These are phyloP conservation scores for Tachycineta bicolor DNA, from an alignment of 2,113 vertebrate genomes.

Conservation along the genomic window DNA sequence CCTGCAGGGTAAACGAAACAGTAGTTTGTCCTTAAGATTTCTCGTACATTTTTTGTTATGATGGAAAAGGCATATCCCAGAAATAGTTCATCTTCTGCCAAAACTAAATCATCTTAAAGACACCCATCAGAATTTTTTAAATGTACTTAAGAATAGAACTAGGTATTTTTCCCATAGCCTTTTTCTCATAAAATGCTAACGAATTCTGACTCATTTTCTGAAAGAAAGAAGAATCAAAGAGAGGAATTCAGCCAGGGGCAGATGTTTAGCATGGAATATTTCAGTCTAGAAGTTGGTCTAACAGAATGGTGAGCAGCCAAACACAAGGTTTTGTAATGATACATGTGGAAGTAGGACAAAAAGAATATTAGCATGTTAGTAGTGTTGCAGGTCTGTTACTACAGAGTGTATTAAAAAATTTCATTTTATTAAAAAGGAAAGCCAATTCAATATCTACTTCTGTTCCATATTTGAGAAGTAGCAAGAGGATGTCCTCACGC, in stretches of 20 bases:
- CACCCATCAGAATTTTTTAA: background rate
- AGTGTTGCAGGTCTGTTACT: background rate
- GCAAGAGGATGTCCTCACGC: background rate
- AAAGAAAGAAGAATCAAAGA: conserved; percentile 35
- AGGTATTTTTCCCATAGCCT: conserved; percentile 46
- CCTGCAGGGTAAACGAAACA: background rate
- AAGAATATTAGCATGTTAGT: background rate
- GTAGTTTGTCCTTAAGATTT: background rate
- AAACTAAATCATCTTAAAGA: background rate
- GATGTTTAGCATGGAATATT: conserved; percentile 29
- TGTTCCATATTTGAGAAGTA: background rate
- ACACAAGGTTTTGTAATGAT: background rate
- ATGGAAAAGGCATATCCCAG: conserved; percentile 9
- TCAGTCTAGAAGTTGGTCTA: background rate
- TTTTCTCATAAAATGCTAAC: conserved; percentile 40
- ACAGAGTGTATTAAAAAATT: background rate
- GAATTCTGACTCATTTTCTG: conserved; percentile 52
- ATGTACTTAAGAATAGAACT: background rate
- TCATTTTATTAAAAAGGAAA: background rate
- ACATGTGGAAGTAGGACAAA: background rate
- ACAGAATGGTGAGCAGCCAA: background rate
- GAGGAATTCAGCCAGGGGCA: conserved; percentile 55
- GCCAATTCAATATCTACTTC: background rate
- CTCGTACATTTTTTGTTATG: background rate
- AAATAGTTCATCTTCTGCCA: conserved; percentile 10